These are phyloP conservation scores for Eubasilissa regina DNA, from an alignment of 1,140 invertebrate genomes.

Conservation along the genomic window DNA sequence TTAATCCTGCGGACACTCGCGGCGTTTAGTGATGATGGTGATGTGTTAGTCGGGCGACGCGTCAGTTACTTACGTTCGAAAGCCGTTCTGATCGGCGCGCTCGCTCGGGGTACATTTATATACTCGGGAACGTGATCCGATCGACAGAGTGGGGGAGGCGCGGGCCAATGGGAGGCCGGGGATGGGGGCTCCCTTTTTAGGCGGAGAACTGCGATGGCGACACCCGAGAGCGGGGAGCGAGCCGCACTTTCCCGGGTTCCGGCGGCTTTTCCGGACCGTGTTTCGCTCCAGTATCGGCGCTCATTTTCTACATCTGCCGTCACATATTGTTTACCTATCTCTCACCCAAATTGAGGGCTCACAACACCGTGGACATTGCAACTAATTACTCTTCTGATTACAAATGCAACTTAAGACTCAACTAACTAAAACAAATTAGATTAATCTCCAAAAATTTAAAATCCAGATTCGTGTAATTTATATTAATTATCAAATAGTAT, in stretches of 20 bases:
- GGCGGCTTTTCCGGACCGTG: slow-evolving; percentile 30
- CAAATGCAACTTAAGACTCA: too few relatives aligned
- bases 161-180: slow-evolving; percentile 66
- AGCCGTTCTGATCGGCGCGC: slow-evolving; percentile 90
- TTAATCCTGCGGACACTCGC: slow-evolving; percentile 54
- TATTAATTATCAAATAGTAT: too few relatives aligned
- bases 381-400: too few relatives aligned
- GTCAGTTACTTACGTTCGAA: slow-evolving; percentile 81
- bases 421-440: too few relatives aligned
- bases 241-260: slow-evolving; percentile 36
- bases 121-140: slow-evolving; percentile 89
- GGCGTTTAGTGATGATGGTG: slow-evolving; percentile 37
- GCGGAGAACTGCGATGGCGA: slow-evolving; percentile 66
- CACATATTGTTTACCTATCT: too few relatives aligned
- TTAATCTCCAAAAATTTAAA: too few relatives aligned
- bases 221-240: slow-evolving; percentile 48
- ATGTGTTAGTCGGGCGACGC: slow-evolving; percentile 61
- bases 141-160: slow-evolving; percentile 59
- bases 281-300: slow-evolving; percentile 7
- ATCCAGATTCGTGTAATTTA: too few relatives aligned
- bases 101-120: slow-evolving; percentile 83
- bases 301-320: not conserved
- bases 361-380: too few relatives aligned
- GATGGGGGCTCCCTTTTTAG: slow-evolving; percentile 78
- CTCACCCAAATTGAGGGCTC: too few relatives aligned